Base-by-base conservation (phyloP, 2,797 vertebrate genomes). In the Glossophaga mutica region DNA sequence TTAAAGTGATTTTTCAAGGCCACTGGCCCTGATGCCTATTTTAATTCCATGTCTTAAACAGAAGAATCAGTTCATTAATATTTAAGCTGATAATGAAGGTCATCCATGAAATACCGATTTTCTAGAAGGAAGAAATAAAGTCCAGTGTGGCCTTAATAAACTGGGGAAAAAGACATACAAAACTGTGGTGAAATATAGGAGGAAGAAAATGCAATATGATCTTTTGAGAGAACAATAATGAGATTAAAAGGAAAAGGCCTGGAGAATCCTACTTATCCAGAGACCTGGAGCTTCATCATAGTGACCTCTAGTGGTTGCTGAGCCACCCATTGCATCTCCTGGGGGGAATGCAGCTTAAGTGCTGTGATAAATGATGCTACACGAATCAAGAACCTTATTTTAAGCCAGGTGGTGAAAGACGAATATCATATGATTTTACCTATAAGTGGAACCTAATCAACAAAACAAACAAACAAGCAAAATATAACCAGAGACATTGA, bases 1-100 rank as follows among this genome's bases (percentile, higher is more conserved):
- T 94, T 91, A 93, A 92, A 76, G 70, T 77, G 57, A 83, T 59
- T 50, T 76, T 95, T 79, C 44, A 83, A 94, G 62, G 73, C 81
- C 52, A 42, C 37, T 22, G 44, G 62, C 48, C 59, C 59, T 29
- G 57, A 46, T 73, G 93, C 44, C 62, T 55, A 9, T 68, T 95
- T 87, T 76, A 77, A 90, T 86, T 85, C 50, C 79, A 48, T 8
- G 14, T 78, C 34, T 88, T 82, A 48, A 84, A 62, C 29, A 55
- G 57, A 89, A 8, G 62, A 79, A 68, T 86, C 34, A 59, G 59
- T n/a, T 91, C 78, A 78, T 95, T 88, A 83, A 78, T 91, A 74
- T 79, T 96, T 92, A 59, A 93, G 57, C 70, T 37, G 73, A 67
- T 50, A 14, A 44, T 6, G 19, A 57, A 93, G 71, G 79, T 82